A percentile compares a stretch with the other conserved stretches of the same genome.
phyloP scores from a whole-genome alignment of 2,888 invertebrate species.

The Oscheius sp. region DNA sequence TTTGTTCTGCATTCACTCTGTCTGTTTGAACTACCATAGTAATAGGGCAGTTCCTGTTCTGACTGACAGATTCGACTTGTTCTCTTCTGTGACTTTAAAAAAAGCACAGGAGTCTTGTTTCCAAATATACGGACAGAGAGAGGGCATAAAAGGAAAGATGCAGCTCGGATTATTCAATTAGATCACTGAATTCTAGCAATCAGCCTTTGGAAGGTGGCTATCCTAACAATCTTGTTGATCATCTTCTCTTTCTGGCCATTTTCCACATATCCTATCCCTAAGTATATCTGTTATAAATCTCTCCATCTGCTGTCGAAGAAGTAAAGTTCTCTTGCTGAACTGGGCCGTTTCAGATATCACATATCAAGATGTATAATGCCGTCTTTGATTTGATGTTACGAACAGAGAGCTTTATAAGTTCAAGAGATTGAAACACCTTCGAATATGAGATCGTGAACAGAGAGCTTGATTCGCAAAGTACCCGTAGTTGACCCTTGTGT shows the following conservation, averaged over 20 bases:
- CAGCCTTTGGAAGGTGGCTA: neutral
- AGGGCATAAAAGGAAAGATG: neutral
- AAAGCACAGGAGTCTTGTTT: too few relatives aligned
- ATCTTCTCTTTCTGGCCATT: neutral
- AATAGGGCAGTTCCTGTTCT: too few relatives aligned
- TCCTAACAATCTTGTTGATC: neutral
- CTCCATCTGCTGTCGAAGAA: neutral
- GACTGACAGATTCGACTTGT: too few relatives aligned
- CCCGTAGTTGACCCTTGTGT: constrained; percentile 15
- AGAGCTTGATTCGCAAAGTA: neutral
- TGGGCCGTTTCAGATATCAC: neutral
- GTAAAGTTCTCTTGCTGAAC: neutral
- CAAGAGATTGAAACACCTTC: neutral
- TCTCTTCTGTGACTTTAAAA: too few relatives aligned
- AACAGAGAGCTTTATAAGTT: neutral
- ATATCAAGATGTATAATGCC: neutral
- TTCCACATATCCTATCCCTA: neutral
- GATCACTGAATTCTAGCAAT: neutral
- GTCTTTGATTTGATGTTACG: neutral
- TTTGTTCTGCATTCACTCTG: too few relatives aligned
- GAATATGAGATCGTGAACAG: neutral
- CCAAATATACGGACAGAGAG: neutral
- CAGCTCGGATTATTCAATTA: neutral
- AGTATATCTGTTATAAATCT: neutral
- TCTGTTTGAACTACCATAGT: too few relatives aligned